Percentiles rank a stretch among this genome's conserved stretches.
These are phyloP conservation scores for Drosophila ananassae DNA, from an alignment of 1,140 invertebrate genomes.

Conservation along the genomic window DNA sequence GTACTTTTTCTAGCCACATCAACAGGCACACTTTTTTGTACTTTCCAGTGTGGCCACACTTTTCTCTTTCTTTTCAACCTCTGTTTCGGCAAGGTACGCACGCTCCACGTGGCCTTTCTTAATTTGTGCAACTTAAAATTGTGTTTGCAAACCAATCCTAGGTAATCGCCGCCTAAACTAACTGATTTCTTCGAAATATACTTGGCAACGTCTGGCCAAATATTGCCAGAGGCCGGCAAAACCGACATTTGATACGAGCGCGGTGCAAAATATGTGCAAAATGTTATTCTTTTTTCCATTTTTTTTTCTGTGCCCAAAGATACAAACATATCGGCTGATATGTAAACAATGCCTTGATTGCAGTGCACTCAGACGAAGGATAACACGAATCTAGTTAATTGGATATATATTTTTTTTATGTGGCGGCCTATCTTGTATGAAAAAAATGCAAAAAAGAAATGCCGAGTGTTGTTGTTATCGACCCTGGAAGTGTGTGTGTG, in stretches of 20 bases:
- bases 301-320: conserved; percentile 60
- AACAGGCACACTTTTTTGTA: not conserved
- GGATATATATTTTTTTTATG: not conserved
- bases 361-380: not conserved
- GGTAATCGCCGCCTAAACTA: conserved; percentile 73
- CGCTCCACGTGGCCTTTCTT: conserved; percentile 4
- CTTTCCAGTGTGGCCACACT: conserved; percentile 1
- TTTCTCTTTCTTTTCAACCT: conserved; percentile 67
- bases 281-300: conserved; percentile 18
- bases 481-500: not conserved
- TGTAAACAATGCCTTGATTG: conserved; percentile 25
- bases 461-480: conserved; percentile 2
- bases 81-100: conserved; percentile 5
- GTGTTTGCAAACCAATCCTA: conserved; percentile 83
- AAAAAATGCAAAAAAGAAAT: not conserved
- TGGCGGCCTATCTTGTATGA: not conserved
- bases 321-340: not conserved
- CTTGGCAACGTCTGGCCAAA: conserved; percentile 1
- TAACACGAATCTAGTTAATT: not conserved
- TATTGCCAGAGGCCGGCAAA: not conserved
- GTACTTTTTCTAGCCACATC: not conserved
- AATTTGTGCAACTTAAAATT: conserved; percentile 56
- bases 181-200: conserved; percentile 41
- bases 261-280: conserved; percentile 61
- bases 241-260: conserved; percentile 51